Conservation (phyloP, 2,113 vertebrate genomes). For the Lynx canadensis region DNA sequence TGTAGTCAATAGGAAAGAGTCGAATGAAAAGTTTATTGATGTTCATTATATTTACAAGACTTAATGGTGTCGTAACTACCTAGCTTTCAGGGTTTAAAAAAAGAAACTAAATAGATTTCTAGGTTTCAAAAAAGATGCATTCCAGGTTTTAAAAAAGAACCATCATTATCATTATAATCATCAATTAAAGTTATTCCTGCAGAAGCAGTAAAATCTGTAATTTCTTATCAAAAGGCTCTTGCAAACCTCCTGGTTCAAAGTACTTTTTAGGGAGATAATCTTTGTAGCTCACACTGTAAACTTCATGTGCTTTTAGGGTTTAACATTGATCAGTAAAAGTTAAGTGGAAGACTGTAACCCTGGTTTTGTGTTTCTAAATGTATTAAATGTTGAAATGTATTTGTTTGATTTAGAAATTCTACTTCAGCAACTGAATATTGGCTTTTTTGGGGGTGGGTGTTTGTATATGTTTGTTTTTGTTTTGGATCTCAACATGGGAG, state of each 20-base stretch:
- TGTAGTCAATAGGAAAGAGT: background rate
- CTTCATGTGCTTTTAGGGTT: background rate
- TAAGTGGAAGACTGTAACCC: background rate
- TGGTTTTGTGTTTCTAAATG: background rate
- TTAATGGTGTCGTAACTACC: background rate
- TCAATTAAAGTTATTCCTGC: background rate
- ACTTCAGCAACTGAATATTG: background rate
- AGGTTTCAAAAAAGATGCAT: background rate
- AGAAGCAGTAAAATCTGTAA: background rate
- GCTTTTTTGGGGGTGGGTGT: background rate
- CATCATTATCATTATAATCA: background rate
- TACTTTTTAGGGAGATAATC: background rate
- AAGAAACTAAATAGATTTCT: background rate
- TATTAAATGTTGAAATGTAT: background rate
- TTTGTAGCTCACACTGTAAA: background rate
- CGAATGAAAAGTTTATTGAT: conserved; percentile 31
- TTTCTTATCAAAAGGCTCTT: background rate
- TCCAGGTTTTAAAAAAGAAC: background rate
- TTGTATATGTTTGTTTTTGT: background rate
- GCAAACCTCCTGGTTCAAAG: background rate
- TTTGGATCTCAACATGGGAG: background rate
- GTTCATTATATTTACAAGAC: background rate
- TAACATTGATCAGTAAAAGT: background rate
- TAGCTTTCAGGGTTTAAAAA: background rate
- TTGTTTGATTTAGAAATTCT: background rate